A percentile compares a stretch with the other conserved stretches of the same genome.
These are phyloP conservation scores for Nothoprocta perdicaria DNA, from an alignment of 2,113 vertebrate genomes.

Conservation along the genomic window DNA sequence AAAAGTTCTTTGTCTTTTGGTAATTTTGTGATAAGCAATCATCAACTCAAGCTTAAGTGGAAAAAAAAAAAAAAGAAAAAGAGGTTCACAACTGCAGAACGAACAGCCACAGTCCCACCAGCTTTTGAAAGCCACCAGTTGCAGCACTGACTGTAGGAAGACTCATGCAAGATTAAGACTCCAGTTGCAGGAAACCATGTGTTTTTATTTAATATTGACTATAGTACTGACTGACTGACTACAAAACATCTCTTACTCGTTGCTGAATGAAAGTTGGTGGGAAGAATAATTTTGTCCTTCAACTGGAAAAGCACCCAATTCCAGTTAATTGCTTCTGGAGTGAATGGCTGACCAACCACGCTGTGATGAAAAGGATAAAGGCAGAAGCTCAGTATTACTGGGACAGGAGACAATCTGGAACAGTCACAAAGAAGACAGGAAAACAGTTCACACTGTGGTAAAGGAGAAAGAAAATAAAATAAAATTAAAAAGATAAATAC, in stretches of 20 bases:
- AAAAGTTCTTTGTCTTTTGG: background rate
- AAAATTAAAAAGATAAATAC: background rate
- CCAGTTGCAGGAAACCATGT: conserved; percentile 10
- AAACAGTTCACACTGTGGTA: background rate
- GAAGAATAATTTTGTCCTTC: conserved; percentile 9
- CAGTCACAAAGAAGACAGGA: background rate
- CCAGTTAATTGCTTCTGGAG: background rate
- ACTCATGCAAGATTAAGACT: background rate
- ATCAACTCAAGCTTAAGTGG: background rate
- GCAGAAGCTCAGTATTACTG: background rate
- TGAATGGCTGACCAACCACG: background rate
- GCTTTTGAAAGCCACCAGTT: background rate
- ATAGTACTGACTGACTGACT: background rate
- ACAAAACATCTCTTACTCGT: background rate
- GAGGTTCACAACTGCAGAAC: background rate
- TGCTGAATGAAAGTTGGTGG: background rate
- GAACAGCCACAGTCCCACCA: background rate
- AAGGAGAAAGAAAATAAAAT: background rate
- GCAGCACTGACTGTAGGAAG: background rate
- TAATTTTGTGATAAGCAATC: background rate
- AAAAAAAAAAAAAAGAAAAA: background rate
- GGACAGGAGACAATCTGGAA: background rate
- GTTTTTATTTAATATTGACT: conserved; percentile 15
- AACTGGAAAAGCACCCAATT: background rate
- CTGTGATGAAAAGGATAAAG: background rate